Percentiles rank a stretch among this genome's conserved stretches.
These are phyloP conservation scores for Neoniphon sammara DNA, from an alignment of 2,797 vertebrate genomes.

Conservation along the genomic window DNA sequence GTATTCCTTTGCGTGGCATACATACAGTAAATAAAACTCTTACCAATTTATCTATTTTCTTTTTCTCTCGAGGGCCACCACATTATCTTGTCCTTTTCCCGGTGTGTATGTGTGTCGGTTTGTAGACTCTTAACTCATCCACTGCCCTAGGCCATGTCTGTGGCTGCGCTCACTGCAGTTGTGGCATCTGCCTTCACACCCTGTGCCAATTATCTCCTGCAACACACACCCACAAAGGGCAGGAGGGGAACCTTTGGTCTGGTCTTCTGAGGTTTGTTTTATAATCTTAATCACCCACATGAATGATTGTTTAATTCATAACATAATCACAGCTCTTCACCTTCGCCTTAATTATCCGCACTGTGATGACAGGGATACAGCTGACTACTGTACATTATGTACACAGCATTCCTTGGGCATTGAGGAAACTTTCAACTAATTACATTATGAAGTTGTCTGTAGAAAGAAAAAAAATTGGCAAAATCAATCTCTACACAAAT, in stretches of 20 bases:
- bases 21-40: too few relatives aligned
- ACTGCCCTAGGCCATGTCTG: not conserved
- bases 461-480: not conserved
- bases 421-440: not conserved
- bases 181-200: conserved; percentile 9
- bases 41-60: not conserved
- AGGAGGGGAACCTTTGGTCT: not conserved
- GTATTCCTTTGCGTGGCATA: not conserved
- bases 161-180: conserved; percentile 9
- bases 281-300: conserved; percentile 2
- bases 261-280: not conserved
- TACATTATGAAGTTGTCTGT: not conserved
- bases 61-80: not conserved
- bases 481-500: not conserved
- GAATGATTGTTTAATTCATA: not conserved
- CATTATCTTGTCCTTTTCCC: not conserved
- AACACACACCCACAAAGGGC: not conserved
- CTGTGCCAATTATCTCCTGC: conserved; percentile 2
- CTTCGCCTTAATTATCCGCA: not conserved
- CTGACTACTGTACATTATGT: not conserved
- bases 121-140: not conserved
- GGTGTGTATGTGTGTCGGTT: not conserved
- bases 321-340: not conserved
- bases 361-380: not conserved
- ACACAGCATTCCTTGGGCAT: not conserved